phyloP scores from a whole-genome alignment of 2,888 invertebrate species.

The Mimas tiliae region DNA sequence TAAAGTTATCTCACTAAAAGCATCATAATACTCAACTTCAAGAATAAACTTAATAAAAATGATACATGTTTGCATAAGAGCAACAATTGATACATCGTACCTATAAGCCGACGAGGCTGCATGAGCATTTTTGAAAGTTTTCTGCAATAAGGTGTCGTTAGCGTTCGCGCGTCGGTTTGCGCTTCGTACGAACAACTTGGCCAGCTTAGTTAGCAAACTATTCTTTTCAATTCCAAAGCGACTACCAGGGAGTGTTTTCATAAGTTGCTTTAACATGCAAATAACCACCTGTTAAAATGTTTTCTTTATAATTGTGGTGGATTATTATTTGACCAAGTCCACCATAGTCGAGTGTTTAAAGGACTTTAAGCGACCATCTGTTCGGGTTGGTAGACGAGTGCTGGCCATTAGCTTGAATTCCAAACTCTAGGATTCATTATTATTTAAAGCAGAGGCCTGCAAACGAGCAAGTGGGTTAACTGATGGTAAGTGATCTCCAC shows the following conservation, averaged over 20 bases:
- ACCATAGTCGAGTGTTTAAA: no score
- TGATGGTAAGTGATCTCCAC: no score
- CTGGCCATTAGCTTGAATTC: no score
- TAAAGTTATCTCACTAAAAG: not conserved
- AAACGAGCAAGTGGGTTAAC: no score
- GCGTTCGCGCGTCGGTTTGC: constrained; percentile 34
- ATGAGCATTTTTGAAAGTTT: constrained; percentile 43
- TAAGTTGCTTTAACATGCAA: not conserved
- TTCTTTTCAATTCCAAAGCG: constrained; percentile 49
- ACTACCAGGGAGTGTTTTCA: constrained; percentile 4
- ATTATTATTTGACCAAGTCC: no score
- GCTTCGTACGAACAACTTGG: constrained; percentile 37
- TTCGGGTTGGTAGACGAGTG: no score
- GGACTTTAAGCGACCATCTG: no score
- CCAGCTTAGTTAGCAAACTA: constrained; percentile 56
- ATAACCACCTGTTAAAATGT: no score
- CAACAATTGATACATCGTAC: constrained; percentile 16
- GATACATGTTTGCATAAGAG: constrained; percentile 11
- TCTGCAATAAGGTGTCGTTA: constrained; percentile 56
- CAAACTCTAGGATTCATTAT: no score
- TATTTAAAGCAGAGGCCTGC: no score
- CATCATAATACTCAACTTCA: not conserved
- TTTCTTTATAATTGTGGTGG: no score
- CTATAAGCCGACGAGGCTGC: constrained; percentile 34
- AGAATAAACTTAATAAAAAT: constrained; percentile 16